These are phyloP conservation scores for Thera britannica DNA, from an alignment of 2,888 invertebrate species.

Conservation along the genomic window DNA sequence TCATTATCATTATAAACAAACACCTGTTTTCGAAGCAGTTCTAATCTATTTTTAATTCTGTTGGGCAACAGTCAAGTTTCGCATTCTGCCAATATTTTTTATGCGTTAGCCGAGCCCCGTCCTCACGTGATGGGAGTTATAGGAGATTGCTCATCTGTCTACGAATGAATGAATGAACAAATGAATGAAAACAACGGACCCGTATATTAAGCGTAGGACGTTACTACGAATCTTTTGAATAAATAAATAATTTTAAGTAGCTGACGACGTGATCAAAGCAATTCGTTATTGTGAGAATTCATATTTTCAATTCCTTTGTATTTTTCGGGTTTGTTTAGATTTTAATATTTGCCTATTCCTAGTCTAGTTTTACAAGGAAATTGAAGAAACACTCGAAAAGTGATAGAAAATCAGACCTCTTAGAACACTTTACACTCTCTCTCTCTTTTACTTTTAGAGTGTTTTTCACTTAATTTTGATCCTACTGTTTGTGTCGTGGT, in stretches of 20 bases:
- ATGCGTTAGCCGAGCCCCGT: slow-evolving; percentile 49
- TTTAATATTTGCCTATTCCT: too few species aligned
- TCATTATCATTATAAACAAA: slow-evolving; percentile 32
- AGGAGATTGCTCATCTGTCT: slow-evolving; percentile 29
- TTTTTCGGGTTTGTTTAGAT: not conserved
- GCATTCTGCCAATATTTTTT: slow-evolving; percentile 60
- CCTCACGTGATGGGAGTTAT: slow-evolving; percentile 20
- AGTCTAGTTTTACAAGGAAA: too few species aligned
- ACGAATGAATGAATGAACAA: slow-evolving; percentile 41
- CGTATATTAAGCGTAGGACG: slow-evolving; percentile 33
- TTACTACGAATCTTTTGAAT: slow-evolving; percentile 34
- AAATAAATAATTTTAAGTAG: slow-evolving; percentile 31
- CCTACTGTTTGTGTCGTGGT: too few species aligned
- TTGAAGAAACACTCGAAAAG: too few species aligned
- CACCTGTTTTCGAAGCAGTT: slow-evolving; percentile 68
- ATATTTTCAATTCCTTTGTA: slow-evolving; percentile 14
- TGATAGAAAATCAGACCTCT: too few species aligned
- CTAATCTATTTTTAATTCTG: slow-evolving; percentile 59
- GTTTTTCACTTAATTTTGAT: too few species aligned
- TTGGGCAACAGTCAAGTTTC: slow-evolving; percentile 40
- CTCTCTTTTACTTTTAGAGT: too few species aligned
- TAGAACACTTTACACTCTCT: too few species aligned
- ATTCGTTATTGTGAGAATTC: slow-evolving; percentile 26
- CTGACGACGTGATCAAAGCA: slow-evolving; percentile 23
- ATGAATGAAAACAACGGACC: slow-evolving; percentile 29